Percentiles rank a stretch among this genome's conserved stretches.
phyloP scores from a whole-genome alignment of 2,113 vertebrate species.

The Vimba vimba region DNA sequence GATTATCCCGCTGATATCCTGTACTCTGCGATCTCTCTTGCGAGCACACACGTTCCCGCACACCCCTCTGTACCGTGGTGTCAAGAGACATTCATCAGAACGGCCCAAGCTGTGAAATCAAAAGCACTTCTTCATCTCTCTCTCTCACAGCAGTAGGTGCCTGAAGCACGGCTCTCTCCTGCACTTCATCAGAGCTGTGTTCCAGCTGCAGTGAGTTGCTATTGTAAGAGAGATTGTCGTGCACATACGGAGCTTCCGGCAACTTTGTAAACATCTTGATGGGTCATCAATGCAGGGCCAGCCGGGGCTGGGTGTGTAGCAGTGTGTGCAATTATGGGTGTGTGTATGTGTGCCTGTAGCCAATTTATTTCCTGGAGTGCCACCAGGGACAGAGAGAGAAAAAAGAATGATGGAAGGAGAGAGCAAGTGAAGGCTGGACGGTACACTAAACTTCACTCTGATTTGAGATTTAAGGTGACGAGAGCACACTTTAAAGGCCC shows the following conservation, averaged over 20 bases:
- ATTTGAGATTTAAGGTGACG: neutral
- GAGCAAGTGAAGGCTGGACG: neutral
- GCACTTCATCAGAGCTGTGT: slow-evolving; percentile 55
- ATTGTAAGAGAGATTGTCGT: slow-evolving; percentile 40
- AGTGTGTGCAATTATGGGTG: neutral
- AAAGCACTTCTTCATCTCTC: slow-evolving; percentile 37
- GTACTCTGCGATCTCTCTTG: slow-evolving; percentile 36
- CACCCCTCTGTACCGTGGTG: slow-evolving; percentile 49
- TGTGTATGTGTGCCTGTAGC: neutral
- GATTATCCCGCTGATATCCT: slow-evolving; percentile 68
- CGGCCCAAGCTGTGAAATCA: slow-evolving; percentile 59
- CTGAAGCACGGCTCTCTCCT: slow-evolving; percentile 18
- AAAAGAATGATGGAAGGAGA: neutral
- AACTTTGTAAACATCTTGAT: slow-evolving; percentile 56
- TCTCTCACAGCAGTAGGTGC: slow-evolving; percentile 41
- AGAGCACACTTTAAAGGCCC: neutral
- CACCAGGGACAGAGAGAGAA: slow-evolving; percentile 5
- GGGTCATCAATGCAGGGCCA: slow-evolving; percentile 57
- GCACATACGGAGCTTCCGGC: slow-evolving; percentile 34
- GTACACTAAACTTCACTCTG: neutral
- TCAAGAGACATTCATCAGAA: slow-evolving; percentile 64
- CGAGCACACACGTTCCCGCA: slow-evolving; percentile 21
- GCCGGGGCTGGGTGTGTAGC: slow-evolving; percentile 39
- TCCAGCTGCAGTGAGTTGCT: slow-evolving; percentile 35
- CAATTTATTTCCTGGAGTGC: neutral